These are phyloP conservation scores for Eupithecia pulchellata DNA, from an alignment of 2,888 invertebrate genomes.

Conservation along the genomic window DNA sequence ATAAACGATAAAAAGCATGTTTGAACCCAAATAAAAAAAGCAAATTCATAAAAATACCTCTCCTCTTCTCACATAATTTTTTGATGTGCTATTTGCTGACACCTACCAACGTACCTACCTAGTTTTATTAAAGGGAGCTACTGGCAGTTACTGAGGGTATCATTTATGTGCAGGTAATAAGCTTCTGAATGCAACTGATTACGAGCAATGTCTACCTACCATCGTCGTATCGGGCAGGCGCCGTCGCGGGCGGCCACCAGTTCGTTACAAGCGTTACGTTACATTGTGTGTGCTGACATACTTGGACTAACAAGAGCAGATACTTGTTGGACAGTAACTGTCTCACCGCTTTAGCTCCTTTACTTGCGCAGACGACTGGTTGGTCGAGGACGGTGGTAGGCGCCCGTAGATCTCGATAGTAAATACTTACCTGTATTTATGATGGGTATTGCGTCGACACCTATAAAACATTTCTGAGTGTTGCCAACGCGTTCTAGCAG, in stretches of 20 bases:
- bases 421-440: slow-evolving; percentile 59
- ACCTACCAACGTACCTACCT: background rate
- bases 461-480: slow-evolving; percentile 38
- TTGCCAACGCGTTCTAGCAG: background rate
- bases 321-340: slow-evolving; percentile 34
- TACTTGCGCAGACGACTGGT: slow-evolving; percentile 15
- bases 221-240: background rate
- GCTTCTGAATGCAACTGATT: slow-evolving; percentile 11
- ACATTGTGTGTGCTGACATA: slow-evolving; percentile 36
- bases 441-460: slow-evolving; percentile 56
- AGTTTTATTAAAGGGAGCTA: background rate
- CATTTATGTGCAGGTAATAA: background rate
- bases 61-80: background rate
- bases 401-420: slow-evolving; percentile 48
- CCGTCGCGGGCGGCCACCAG: background rate
- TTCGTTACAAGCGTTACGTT: background rate
- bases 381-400: slow-evolving; percentile 44
- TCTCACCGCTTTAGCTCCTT: slow-evolving; percentile 31
- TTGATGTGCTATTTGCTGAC: background rate
- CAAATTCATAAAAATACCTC: background rate
- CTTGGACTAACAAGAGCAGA: slow-evolving; percentile 19
- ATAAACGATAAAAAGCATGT: no score
- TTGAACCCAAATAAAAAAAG: no score
- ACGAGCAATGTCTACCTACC: slow-evolving; percentile 8
- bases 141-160: background rate